Percentiles rank a stretch among this genome's conserved stretches.
phyloP scores from a whole-genome alignment of 2,888 invertebrate species.

The Allophyes oxyacanthae region DNA sequence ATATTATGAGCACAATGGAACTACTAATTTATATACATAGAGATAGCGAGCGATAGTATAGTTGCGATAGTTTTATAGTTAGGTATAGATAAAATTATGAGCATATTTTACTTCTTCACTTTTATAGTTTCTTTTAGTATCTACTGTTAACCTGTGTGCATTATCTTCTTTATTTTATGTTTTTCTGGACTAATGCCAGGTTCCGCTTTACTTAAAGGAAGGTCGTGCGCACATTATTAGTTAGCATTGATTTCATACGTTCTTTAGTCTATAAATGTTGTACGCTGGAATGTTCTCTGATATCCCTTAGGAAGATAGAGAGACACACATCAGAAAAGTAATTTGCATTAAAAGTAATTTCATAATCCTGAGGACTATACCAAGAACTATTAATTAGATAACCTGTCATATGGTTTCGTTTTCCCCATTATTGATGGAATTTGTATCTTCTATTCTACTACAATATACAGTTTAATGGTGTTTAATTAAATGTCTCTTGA shows the following conservation, averaged over 20 bases:
- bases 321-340: too few species aligned
- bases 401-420: constrained; percentile 9
- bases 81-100: background rate
- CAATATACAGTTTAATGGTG: constrained; percentile 18
- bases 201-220: constrained; percentile 31
- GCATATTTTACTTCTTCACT: constrained; percentile 20
- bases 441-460: too few species aligned
- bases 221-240: constrained; percentile 33
- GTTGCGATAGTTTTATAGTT: constrained; percentile 4
- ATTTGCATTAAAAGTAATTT: too few species aligned
- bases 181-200: constrained; percentile 32
- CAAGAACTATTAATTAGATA: constrained; percentile 5
- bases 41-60: too few species aligned
- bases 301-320: too few species aligned
- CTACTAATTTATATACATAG: too few species aligned
- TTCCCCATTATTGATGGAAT: constrained; percentile 7
- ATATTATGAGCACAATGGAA: too few species aligned
- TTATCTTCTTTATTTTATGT: background rate
- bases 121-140: background rate
- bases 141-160: too few species aligned
- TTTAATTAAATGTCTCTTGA: constrained; percentile 32
- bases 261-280: constrained; percentile 19
- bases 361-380: background rate
- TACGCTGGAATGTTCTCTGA: too few species aligned
- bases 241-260: constrained; percentile 16